Conservation (phyloP, 2,888 invertebrate species). For the Neria commutata region DNA sequence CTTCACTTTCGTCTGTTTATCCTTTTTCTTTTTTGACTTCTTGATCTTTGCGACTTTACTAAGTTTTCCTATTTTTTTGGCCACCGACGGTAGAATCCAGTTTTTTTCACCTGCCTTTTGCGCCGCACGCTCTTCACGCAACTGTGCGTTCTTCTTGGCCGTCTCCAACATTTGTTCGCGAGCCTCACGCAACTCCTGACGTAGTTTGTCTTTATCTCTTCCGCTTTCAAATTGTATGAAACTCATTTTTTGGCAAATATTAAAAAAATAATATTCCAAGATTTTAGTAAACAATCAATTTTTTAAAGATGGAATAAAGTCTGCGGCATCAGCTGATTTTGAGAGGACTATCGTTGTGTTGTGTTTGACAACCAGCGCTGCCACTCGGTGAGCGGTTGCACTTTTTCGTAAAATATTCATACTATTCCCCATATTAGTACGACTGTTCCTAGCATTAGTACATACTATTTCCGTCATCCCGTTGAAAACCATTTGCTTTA, state of each 20-base stretch:
- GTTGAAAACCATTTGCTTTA: too few relatives aligned
- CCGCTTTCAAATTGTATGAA: constrained; percentile 56
- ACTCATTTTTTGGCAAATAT: constrained; percentile 51
- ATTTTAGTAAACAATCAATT: too few relatives aligned
- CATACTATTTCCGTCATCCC: too few relatives aligned
- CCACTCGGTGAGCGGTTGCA: too few relatives aligned
- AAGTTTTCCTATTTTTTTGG: constrained; percentile 40
- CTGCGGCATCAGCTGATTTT: too few relatives aligned
- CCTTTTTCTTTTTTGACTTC: constrained; percentile 44
- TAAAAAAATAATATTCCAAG: too few relatives aligned
- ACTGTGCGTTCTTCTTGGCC: constrained; percentile 47
- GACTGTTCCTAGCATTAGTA: too few relatives aligned
- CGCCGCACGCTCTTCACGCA: constrained; percentile 39
- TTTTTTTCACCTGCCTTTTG: constrained; percentile 48
- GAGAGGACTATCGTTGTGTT: too few relatives aligned
- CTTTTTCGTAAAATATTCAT: too few relatives aligned
- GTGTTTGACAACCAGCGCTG: too few relatives aligned
- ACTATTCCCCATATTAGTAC: too few relatives aligned
- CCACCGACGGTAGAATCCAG: constrained; percentile 52
- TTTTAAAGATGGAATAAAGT: too few relatives aligned
- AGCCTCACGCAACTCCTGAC: constrained; percentile 49
- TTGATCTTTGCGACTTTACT: constrained; percentile 49
- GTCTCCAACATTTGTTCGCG: constrained; percentile 47
- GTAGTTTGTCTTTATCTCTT: constrained; percentile 49
- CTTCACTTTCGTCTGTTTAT: constrained; percentile 44